A percentile compares a stretch with the other conserved stretches of the same genome.
Conservation (phyloP, 2,113 vertebrate genomes). For the Taxidea taxus region DNA sequence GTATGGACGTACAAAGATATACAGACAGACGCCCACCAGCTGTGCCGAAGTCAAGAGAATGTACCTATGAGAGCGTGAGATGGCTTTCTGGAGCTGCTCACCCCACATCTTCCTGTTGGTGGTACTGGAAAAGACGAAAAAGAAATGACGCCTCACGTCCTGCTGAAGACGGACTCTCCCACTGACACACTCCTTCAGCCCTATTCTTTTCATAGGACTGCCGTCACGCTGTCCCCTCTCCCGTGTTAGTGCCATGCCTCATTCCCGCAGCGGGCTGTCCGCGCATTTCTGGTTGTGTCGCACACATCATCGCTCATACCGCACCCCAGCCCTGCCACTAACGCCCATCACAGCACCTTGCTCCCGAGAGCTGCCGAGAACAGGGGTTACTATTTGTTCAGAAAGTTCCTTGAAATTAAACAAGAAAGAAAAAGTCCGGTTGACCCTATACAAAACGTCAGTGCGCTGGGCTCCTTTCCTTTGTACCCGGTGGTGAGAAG, state of each 20-base stretch:
- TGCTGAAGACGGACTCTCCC: rapidly evolving
- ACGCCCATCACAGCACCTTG: neutral
- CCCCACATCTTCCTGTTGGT: conserved; percentile 89
- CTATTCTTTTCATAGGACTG: rapidly evolving
- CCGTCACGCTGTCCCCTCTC: rapidly evolving
- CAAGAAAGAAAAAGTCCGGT: neutral
- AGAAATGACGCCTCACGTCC: rapidly evolving
- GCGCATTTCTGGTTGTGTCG: rapidly evolving
- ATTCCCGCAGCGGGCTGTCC: rapidly evolving
- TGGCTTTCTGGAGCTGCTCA: conserved; percentile 88
- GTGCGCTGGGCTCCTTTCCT: neutral
- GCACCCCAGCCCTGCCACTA: neutral
- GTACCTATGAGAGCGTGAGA: conserved; percentile 86
- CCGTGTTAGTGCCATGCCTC: rapidly evolving
- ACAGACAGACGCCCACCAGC: conserved; percentile 89
- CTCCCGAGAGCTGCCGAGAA: neutral
- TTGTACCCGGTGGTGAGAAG: too few relatives aligned
- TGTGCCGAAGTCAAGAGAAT: conserved; percentile 87
- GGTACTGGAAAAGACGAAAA: conserved; percentile 79
- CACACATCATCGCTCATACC: rapidly evolving
- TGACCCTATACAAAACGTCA: neutral
- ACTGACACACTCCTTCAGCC: rapidly evolving
- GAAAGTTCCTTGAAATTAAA: neutral
- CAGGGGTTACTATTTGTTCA: neutral
- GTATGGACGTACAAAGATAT: conserved; percentile 86